Percentiles rank a stretch among this genome's conserved stretches.
phyloP scores from a whole-genome alignment of 2,113 vertebrate species.

The Atlantisia rogersi region DNA sequence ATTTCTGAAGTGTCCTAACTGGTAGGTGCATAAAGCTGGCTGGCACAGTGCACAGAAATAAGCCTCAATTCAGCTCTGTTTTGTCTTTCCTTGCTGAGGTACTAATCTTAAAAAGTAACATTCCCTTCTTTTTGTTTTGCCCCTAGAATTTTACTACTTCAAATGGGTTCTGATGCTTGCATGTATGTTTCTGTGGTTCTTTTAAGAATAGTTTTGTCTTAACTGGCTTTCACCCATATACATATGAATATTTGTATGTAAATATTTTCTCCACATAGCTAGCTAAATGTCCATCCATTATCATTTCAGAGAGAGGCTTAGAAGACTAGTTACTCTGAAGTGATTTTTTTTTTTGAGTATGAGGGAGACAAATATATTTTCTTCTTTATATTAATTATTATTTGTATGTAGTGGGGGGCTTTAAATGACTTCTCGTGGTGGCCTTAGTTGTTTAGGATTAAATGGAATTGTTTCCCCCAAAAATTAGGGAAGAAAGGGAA shows the following conservation, averaged over 20 bases:
- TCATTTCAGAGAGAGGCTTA: neutral
- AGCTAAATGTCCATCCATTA: neutral
- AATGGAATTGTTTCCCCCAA: neutral
- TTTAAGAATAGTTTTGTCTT: neutral
- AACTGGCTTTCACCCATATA: neutral
- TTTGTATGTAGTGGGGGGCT: neutral
- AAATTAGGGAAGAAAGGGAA: neutral
- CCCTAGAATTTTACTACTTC: neutral
- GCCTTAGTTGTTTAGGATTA: neutral
- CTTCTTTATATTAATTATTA: neutral
- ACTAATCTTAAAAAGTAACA: neutral
- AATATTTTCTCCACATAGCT: neutral
- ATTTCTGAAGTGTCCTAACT: neutral
- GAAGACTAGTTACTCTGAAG: neutral
- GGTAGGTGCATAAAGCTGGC: neutral
- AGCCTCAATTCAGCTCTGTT: neutral
- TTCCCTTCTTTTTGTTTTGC: neutral
- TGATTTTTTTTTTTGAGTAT: neutral
- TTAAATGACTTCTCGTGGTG: neutral
- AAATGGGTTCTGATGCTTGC: neutral
- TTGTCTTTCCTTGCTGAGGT: neutral
- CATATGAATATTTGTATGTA: neutral
- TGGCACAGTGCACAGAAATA: neutral
- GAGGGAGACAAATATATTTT: neutral
- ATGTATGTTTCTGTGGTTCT: neutral